Conservation (phyloP, 1,140 invertebrate genomes). For the Euwallacea fornicatus region DNA sequence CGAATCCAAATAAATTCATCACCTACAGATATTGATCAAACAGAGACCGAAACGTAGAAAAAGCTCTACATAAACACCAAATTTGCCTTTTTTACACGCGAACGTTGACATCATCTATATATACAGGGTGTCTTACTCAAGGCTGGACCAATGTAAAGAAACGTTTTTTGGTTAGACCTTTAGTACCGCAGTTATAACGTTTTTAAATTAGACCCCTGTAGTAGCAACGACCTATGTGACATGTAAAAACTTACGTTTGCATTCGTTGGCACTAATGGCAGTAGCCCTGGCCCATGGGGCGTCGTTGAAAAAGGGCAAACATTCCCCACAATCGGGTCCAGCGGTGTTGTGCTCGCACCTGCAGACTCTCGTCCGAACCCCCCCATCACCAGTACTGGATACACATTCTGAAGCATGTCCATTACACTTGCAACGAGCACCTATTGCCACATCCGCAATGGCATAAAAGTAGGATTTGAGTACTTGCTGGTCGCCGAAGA, state of each 20-base stretch:
- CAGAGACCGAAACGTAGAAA: neutral
- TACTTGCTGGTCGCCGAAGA: conserved; percentile 91
- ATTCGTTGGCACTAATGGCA: conserved; percentile 86
- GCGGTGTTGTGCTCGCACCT: conserved; percentile 95
- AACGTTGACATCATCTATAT: too few relatives aligned
- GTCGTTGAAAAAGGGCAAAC: conserved; percentile 94
- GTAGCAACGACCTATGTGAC: neutral
- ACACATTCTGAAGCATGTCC: conserved; percentile 94
- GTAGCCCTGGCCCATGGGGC: conserved; percentile 91
- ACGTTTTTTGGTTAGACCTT: too few relatives aligned
- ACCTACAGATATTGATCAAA: neutral
- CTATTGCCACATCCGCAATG: conserved; percentile 94
- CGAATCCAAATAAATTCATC: neutral
- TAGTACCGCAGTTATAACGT: too few relatives aligned
- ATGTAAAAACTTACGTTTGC: conserved; percentile 75
- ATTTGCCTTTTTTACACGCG: too few relatives aligned
- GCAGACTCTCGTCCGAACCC: conserved; percentile 60
- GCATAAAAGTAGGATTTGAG: conserved; percentile 97
- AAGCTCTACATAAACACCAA: neutral
- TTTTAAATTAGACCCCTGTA: too few relatives aligned
- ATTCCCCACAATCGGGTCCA: conserved; percentile 89
- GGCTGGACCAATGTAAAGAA: too few relatives aligned
- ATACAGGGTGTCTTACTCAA: too few relatives aligned
- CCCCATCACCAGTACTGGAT: conserved; percentile 57
- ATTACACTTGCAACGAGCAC: conserved; percentile 97